Evolutionary conservation across 1,140 invertebrate genomes (phyloP).

Genomic region (Leptopilina clavipes): DNA sequence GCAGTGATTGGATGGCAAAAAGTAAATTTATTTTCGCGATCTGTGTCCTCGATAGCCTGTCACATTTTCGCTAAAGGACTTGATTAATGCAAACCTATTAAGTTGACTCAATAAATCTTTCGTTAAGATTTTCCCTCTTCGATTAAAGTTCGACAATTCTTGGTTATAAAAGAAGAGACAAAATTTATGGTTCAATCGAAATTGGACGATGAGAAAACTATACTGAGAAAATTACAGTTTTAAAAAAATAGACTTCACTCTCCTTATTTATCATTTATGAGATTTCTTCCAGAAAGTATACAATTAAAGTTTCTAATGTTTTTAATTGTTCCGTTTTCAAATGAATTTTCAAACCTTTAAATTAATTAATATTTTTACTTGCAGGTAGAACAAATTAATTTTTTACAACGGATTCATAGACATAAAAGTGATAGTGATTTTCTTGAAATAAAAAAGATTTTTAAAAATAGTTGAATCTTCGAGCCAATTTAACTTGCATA

Average conservation of each 20-base stretch:
- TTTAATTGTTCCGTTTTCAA: too few relatives aligned
- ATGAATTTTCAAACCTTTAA: too few relatives aligned
- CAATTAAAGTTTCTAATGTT: too few relatives aligned
- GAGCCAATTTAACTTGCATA: too few relatives aligned
- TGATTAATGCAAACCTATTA: slow-evolving; percentile 18
- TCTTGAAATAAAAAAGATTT: too few relatives aligned
- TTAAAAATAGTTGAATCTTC: too few relatives aligned
- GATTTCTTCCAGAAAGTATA: too few relatives aligned
- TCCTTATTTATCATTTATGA: too few relatives aligned
- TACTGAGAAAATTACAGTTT: background rate
- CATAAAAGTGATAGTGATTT: too few relatives aligned
- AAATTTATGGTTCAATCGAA: background rate
- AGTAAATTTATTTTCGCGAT: background rate
- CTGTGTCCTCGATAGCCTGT: background rate
- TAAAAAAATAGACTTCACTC: background rate
- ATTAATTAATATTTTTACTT: too few relatives aligned
- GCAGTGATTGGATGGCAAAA: background rate
- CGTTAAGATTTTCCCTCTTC: background rate
- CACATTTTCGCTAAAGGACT: background rate
- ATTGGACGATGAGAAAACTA: background rate
- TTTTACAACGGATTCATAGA: too few relatives aligned
- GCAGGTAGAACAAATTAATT: too few relatives aligned
- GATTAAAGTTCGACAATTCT: background rate
- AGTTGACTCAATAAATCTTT: background rate
- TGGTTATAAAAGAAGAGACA: background rate